Evolutionary conservation across 2,113 vertebrate species (phyloP).

Genomic region (Henicopernis longicauda): DNA sequence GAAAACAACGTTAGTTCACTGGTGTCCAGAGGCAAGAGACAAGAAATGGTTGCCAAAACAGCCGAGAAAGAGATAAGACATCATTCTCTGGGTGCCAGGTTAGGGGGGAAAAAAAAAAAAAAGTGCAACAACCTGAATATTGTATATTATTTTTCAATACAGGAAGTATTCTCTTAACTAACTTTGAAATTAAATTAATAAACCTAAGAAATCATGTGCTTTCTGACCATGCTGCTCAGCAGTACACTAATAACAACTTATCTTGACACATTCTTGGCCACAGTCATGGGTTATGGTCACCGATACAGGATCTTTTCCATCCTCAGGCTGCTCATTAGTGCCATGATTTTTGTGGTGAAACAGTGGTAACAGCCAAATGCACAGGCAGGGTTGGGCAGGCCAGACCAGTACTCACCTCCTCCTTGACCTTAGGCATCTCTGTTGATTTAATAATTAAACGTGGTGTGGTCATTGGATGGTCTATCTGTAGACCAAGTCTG

Average conservation of each 20-base stretch:
- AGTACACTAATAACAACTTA: neutral
- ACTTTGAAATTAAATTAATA: neutral
- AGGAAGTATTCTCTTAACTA: neutral
- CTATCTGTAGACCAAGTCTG: neutral
- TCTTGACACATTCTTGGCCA: neutral
- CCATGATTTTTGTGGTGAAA: neutral
- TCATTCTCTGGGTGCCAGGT: neutral
- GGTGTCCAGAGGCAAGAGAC: neutral
- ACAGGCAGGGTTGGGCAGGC: neutral
- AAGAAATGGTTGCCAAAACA: neutral
- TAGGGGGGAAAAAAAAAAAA: neutral
- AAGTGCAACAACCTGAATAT: neutral
- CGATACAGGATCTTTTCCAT: accelerated
- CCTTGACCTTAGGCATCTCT: neutral
- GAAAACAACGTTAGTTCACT: neutral
- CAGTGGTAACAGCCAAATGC: neutral
- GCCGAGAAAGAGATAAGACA: neutral
- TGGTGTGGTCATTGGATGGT: neutral
- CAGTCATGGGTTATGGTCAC: neutral
- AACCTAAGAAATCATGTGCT: neutral
- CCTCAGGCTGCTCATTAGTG: neutral
- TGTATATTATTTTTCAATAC: neutral
- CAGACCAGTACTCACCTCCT: neutral
- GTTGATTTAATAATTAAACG: neutral
- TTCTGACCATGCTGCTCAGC: neutral